phyloP scores from a whole-genome alignment of 1,140 invertebrate genomes.

The Saccostrea echinata region DNA sequence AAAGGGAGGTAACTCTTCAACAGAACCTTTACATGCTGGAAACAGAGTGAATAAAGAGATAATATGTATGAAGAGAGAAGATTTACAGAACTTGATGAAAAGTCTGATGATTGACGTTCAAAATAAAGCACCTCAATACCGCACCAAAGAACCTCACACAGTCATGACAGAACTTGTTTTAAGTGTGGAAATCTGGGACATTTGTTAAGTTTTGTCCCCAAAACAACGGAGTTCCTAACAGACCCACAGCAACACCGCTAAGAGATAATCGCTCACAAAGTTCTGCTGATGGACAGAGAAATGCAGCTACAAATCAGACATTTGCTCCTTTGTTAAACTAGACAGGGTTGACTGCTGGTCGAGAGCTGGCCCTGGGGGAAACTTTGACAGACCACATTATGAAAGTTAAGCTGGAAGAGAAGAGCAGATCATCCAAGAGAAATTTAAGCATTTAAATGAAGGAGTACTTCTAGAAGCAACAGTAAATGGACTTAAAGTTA shows the following conservation, averaged over 20 bases:
- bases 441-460: neutral
- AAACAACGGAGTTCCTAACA: too few relatives aligned
- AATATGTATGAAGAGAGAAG: neutral
- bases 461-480: constrained; percentile 21
- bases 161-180: neutral
- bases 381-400: neutral
- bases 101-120: neutral
- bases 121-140: neutral
- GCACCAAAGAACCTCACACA: too few relatives aligned
- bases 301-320: neutral
- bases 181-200: neutral
- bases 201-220: too few relatives aligned
- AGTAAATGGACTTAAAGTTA: neutral
- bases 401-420: neutral
- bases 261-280: too few relatives aligned
- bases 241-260: too few relatives aligned
- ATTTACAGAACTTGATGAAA: neutral
- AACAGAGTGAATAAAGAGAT: neutral
- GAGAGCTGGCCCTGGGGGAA: neutral
- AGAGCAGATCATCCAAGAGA: too few relatives aligned
- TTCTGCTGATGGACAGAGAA: neutral
- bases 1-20: neutral
- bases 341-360: neutral
- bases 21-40: neutral
- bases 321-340: neutral